Conservation (phyloP, 2,888 invertebrate genomes). For the Lasioglossum oenotherae region DNA sequence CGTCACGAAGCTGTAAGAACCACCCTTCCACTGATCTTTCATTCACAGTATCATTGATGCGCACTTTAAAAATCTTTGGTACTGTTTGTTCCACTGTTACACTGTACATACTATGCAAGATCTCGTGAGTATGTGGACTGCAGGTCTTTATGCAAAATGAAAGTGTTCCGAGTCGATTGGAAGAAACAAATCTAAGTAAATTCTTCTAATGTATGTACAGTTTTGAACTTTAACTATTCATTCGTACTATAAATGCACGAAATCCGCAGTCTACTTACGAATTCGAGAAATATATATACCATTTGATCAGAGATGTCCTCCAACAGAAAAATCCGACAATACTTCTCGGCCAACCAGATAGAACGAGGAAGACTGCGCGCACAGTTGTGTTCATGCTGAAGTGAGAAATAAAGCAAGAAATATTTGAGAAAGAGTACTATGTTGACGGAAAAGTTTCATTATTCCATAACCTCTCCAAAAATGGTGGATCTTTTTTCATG, state of each 20-base stretch:
- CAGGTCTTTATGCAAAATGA: neutral
- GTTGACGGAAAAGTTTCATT: slow-evolving; percentile 10
- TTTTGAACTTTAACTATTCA: neutral
- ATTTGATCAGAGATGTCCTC: neutral
- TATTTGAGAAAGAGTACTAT: neutral
- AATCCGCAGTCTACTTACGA: neutral
- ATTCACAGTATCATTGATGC: neutral
- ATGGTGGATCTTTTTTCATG: neutral
- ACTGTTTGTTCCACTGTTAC: neutral
- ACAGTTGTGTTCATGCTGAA: neutral
- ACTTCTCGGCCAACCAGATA: neutral
- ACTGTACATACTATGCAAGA: neutral
- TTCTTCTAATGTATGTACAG: neutral
- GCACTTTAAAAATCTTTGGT: neutral
- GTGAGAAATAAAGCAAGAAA: slow-evolving; percentile 7
- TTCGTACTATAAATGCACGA: neutral
- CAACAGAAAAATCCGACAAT: neutral
- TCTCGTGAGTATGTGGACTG: neutral
- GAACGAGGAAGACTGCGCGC: neutral
- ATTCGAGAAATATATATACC: neutral
- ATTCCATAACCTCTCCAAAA: neutral
- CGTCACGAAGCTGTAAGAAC: neutral
- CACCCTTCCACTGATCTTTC: neutral
- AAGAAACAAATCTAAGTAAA: neutral
- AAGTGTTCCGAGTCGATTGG: neutral